These are phyloP conservation scores for Hemicentrotus pulcherrimus DNA, from an alignment of 35 echinoderm and acorn worm genomes.

Conservation along the genomic window DNA sequence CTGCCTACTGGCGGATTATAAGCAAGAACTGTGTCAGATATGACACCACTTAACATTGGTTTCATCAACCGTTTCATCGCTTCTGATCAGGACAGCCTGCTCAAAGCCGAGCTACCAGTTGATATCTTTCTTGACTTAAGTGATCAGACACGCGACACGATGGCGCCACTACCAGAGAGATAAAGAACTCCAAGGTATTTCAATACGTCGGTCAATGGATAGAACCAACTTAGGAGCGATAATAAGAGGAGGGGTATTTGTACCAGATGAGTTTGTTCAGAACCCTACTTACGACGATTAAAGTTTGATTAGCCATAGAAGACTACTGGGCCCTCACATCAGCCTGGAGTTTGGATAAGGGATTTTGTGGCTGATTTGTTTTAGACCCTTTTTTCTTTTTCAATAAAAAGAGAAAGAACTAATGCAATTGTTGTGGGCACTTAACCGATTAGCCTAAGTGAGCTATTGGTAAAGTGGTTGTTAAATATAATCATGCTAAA, in stretches of 20 bases:
- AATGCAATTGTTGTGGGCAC: background rate
- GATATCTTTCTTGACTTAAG: constrained; percentile 48
- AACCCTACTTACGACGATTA: constrained; percentile 10
- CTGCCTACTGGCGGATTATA: constrained; percentile 28
- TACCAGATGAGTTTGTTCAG: constrained; percentile 1
- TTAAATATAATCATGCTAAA: background rate
- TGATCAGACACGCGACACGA: constrained; percentile 5
- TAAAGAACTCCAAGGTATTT: constrained; percentile 31
- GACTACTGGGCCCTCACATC: background rate
- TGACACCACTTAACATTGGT: constrained; percentile 1
- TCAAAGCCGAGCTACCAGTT: background rate
- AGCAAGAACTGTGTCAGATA: constrained; percentile 30
- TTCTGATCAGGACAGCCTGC: background rate
- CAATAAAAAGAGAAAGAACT: background rate
- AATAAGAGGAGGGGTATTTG: constrained; percentile 10
- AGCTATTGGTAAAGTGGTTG: background rate
- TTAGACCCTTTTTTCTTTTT: background rate
- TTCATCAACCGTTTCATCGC: background rate
- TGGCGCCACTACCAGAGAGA: background rate
- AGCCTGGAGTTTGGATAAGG: background rate
- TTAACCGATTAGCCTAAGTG: background rate
- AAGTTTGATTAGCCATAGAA: background rate
- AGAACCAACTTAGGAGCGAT: constrained; percentile 6
- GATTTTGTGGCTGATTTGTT: background rate
- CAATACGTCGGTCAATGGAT: constrained; percentile 2